Base-by-base conservation (phyloP, 2,888 invertebrate species). In the Antitype chi region DNA sequence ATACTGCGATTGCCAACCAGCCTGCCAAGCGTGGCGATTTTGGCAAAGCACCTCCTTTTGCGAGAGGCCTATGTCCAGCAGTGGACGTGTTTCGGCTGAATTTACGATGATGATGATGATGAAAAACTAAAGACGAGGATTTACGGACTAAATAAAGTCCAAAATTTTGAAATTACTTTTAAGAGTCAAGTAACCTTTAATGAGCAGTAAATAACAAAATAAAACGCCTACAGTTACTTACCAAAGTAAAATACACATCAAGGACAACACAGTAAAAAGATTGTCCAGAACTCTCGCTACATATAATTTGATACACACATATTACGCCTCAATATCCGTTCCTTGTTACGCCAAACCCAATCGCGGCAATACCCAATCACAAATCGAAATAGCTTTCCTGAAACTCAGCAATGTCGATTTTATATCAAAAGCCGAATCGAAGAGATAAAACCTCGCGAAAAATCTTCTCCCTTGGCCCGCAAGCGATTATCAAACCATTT, bases 401-500 rank as follows among this genome's bases (percentile, higher is more conserved):
- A 81, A 87, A 88, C 73, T 88, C 89, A 85, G 84, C 88, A 84
- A 88, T 83, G 88, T 83, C 87, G 78, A 87, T 88, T 88, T 88
- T 84, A 88, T 88, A 87, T 88, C 87, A 85, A 88, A 87, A 81
- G 80, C 80, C 80, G 78, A 88, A 85, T 88, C 80, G 82, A 87
- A 84, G 81, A 83, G 81, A 88, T 85, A 88, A 81, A 86, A 83
- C 83, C 79, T 79, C 80, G 80, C 84, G 82, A 87, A 87, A 85
- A 85, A 81, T 87, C 81, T 80, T 81, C 72, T 79, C 86, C 83
- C 76, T 81, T 71, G 43, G 80, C 78, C 81, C 83, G 74, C 85
- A 80, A 86, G 88, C 89, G 87, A 91, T 90, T 91, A 88, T 90
- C 89, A 90, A 87, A 83, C 85, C 90, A 88, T 90, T 90, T 88